Percentiles rank a stretch among this genome's conserved stretches.
These are phyloP conservation scores for Octonoba sinensis DNA, from an alignment of 2,888 invertebrate genomes.

Conservation along the genomic window DNA sequence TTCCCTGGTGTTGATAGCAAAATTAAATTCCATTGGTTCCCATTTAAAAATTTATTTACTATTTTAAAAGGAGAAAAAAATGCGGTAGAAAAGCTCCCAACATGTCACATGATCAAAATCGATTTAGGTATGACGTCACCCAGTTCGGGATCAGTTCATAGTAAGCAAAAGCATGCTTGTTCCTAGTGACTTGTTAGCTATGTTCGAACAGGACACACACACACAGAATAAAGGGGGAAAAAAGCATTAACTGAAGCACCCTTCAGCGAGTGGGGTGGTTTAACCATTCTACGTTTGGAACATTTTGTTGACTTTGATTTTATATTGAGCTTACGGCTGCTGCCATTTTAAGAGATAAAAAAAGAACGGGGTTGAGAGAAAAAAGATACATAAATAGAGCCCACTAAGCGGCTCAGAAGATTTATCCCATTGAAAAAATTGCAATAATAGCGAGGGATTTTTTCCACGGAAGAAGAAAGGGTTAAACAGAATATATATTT, in stretches of 20 bases:
- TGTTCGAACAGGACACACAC: constrained; percentile 14
- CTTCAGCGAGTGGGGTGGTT: not conserved
- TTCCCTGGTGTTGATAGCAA: no score
- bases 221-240: not conserved
- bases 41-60: no score
- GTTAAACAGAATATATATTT: no score
- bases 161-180: constrained; percentile 24
- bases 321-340: constrained; percentile 10
- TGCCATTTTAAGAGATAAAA: constrained; percentile 8
- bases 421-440: no score
- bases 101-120: not conserved
- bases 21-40: no score
- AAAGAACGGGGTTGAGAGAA: not conserved
- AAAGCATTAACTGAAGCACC: no score
- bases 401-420: no score
- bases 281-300: not conserved
- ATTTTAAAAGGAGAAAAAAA: no score
- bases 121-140: constrained; percentile 1
- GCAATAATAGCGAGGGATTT: no score
- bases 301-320: constrained; percentile 31
- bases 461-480: no score
- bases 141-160: not conserved
- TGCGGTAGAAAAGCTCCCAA: no score
- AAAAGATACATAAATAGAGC: no score
- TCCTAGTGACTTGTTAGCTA: constrained; percentile 14